Evolutionary conservation across 2,888 invertebrate genomes (phyloP), one percentile per base, ranked within the genome.

Genomic region (Lapara coniferarum): DNA sequence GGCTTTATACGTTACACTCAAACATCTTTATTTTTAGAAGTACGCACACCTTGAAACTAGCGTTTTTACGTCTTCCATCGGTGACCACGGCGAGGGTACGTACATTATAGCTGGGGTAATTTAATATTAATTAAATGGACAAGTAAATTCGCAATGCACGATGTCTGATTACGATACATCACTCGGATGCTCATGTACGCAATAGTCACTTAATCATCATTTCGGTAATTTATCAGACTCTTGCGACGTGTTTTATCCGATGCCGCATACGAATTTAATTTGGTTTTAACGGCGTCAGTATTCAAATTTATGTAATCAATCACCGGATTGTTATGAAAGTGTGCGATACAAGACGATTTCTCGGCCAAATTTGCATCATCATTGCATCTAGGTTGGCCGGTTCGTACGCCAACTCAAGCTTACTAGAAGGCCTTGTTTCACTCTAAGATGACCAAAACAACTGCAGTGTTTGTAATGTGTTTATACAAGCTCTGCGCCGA

Each of bases 231-330:
- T 89, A 92, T 92, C 90, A 91, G 89, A 82, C 80, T 79, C 83
- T 84, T 80, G 87, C 85, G 86, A 85, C 87, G 88, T 88, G 89
- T 89, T 91, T 92, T 89, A 90, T 86, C 85, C 85, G 84, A 88
- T 82, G 89, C 90, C 91, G 90, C 88, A 78, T 85, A 88, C 89
- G 87, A 88, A 88, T 91, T 93, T 91, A 93, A 93, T 92, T 91
- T 89, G 86, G 81, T 86, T 90, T 91, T 91, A 91, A 92, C 89
- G 81, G 88, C 87, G 85, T 87, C 86, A 86, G 89, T 89, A 91
- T 93, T 93, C 85, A 91, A 90, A 92, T 92, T 91, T 89, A 89
- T 89, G 86, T 89, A 92, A 93, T 93, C 92, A 93, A 93, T 93
- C 93, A 93, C 85, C 75, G 82, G 89, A 89, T 93, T 89, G 91